These are phyloP conservation scores for Asobara japonica DNA, from an alignment of 1,140 invertebrate species.

Conservation along the genomic window DNA sequence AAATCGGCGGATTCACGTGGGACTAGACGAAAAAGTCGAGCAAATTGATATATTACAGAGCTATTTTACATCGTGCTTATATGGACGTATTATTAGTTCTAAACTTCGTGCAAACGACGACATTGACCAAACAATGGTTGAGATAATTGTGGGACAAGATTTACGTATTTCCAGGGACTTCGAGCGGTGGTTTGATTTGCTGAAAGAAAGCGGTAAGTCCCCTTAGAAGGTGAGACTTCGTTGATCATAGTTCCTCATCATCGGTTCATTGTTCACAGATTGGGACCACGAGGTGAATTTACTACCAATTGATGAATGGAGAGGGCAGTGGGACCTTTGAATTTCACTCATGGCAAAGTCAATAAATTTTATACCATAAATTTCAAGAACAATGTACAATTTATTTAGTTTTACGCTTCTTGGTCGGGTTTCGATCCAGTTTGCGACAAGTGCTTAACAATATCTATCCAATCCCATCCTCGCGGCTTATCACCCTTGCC, in stretches of 20 bases:
- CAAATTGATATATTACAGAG: constrained; percentile 64
- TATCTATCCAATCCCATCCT: constrained; percentile 95
- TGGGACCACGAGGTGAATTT: constrained; percentile 5
- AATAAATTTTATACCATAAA: background rate
- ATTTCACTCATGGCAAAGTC: background rate
- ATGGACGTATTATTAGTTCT: constrained; percentile 42
- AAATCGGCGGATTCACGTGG: constrained; percentile 62
- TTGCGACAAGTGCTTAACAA: constrained; percentile 95
- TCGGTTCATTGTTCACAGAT: background rate
- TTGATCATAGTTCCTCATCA: background rate
- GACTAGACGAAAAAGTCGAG: constrained; percentile 59
- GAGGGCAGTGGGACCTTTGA: constrained; percentile 20
- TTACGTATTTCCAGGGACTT: background rate
- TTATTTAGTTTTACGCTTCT: constrained; percentile 45
- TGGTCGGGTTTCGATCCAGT: constrained; percentile 71
- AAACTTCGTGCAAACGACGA: background rate
- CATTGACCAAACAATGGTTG: background rate
- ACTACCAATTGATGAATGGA: constrained; percentile 18
- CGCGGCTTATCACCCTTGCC: constrained; percentile 84
- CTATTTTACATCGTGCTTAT: constrained; percentile 68
- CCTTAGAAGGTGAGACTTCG: background rate
- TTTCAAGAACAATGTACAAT: background rate
- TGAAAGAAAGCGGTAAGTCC: constrained; percentile 22
- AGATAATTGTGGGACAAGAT: background rate
- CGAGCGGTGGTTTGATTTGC: constrained; percentile 2